These are phyloP conservation scores for Cybosia mesomella DNA, from an alignment of 2,888 invertebrate species.

Conservation along the genomic window DNA sequence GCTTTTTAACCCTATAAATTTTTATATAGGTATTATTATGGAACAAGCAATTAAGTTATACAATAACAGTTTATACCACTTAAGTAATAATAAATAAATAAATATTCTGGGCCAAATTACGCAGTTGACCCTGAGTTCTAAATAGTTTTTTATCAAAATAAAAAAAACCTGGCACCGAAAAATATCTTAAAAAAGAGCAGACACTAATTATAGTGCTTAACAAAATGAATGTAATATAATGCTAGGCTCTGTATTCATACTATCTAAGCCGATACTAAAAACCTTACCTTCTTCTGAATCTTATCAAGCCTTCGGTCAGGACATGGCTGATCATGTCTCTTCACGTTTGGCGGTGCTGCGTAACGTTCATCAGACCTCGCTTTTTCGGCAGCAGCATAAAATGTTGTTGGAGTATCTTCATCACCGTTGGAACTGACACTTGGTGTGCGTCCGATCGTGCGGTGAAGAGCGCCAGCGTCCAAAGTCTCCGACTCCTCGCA, in stretches of 20 bases:
- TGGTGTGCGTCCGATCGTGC: conserved; percentile 56
- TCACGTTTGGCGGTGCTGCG: conserved; percentile 63
- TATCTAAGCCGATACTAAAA: neutral
- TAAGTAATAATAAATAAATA: too few relatives aligned
- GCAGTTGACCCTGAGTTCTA: too few relatives aligned
- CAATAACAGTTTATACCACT: too few relatives aligned
- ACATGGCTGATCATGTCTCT: conserved; percentile 70
- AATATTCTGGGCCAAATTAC: too few relatives aligned
- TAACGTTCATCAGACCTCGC: conserved; percentile 75
- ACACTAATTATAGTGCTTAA: neutral
- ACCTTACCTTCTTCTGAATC: conserved; percentile 84
- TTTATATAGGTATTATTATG: too few relatives aligned
- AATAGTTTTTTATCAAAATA: too few relatives aligned
- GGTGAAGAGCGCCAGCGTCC: conserved; percentile 66
- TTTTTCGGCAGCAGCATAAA: conserved; percentile 63
- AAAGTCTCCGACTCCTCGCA: conserved; percentile 73
- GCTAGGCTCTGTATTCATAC: too few relatives aligned
- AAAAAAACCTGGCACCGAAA: too few relatives aligned
- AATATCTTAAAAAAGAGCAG: too few relatives aligned
- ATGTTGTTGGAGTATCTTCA: conserved; percentile 48
- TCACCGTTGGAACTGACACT: conserved; percentile 39
- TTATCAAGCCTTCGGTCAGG: conserved; percentile 79
- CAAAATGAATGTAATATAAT: neutral
- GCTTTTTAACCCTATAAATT: too few relatives aligned
- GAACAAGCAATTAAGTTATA: too few relatives aligned